Conservation (phyloP, 2,797 vertebrate genomes). For the Leptoclinus maculatus region DNA sequence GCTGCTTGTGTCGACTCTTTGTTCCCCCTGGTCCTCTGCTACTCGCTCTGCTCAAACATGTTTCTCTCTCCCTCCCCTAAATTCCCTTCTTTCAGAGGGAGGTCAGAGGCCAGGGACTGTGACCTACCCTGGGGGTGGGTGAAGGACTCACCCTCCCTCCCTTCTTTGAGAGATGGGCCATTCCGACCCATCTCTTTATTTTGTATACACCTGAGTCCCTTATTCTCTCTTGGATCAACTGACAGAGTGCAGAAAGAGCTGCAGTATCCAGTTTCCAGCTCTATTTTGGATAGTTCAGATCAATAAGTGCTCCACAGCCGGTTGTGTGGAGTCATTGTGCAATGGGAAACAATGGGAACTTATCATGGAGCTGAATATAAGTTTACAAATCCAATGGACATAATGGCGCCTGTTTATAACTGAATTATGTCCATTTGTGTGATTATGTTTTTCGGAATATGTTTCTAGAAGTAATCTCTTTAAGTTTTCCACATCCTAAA, state of each 20-base stretch:
- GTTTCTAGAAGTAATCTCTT: conserved; percentile 1
- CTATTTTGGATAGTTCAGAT: conserved; percentile 60
- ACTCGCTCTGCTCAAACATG: conserved; percentile 76
- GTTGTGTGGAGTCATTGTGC: conserved; percentile 58
- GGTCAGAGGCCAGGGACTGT: conserved; percentile 80
- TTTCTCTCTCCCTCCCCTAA: conserved; percentile 72
- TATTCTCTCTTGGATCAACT: conserved; percentile 67
- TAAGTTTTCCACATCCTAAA: conserved; percentile 22
- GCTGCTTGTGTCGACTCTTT: conserved; percentile 60
- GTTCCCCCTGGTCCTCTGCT: conserved; percentile 49
- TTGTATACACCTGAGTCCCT: conserved; percentile 83
- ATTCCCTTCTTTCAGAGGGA: conserved; percentile 83
- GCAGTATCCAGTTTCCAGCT: conserved; percentile 67
- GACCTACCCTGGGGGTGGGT: conserved; percentile 80
- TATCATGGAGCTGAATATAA: conserved; percentile 13
- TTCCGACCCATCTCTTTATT: conserved; percentile 76
- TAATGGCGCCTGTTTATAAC: not conserved
- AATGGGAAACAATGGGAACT: not conserved
- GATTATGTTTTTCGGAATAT: conserved; percentile 10
- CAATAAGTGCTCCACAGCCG: conserved; percentile 35
- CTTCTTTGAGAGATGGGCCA: conserved; percentile 61
- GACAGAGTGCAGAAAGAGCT: conserved; percentile 75
- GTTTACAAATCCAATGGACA: conserved; percentile 19
- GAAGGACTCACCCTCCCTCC: conserved; percentile 41
- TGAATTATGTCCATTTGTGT: conserved; percentile 13